Percentiles rank a stretch among this genome's conserved stretches.
Conservation (phyloP, 2,888 invertebrate genomes). For the Cartodere bifasciata region DNA sequence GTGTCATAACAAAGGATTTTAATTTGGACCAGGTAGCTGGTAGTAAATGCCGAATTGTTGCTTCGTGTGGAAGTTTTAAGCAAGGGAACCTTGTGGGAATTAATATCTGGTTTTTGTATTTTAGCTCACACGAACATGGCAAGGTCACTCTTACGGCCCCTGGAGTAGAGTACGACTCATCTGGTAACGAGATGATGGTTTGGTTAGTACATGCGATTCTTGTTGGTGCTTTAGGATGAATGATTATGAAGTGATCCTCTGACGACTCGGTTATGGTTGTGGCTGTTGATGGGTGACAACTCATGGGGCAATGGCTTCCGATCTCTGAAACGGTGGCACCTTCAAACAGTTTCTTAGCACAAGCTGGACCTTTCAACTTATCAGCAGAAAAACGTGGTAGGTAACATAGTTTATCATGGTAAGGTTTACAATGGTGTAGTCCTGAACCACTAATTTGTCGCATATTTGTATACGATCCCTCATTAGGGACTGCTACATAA, state of each 20-base stretch:
- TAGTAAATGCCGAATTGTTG: conserved; percentile 9
- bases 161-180: background rate
- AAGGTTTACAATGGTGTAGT: conserved; percentile 13
- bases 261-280: conserved; percentile 13
- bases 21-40: conserved; percentile 13
- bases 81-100: conserved; percentile 13
- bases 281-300: conserved; percentile 11
- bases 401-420: conserved; percentile 12
- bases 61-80: background rate
- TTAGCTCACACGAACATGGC: conserved; percentile 11
- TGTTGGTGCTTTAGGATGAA: conserved; percentile 11
- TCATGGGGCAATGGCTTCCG: conserved; percentile 12
- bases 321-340: conserved; percentile 14
- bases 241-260: conserved; percentile 11
- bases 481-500: conserved; percentile 9
- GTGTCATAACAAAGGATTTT: conserved; percentile 11
- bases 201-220: conserved; percentile 7
- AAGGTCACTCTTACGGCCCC: conserved; percentile 11
- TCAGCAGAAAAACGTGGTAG: conserved; percentile 14
- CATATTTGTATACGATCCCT: no score
- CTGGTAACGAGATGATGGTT: conserved; percentile 1
- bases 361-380: conserved; percentile 9
- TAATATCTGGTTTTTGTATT: conserved; percentile 3
- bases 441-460: conserved; percentile 7
- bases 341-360: conserved; percentile 12